Evolutionary conservation across 35 echinoderm and acorn worm genomes (phyloP).

Genomic region (Ptychodera flava): DNA sequence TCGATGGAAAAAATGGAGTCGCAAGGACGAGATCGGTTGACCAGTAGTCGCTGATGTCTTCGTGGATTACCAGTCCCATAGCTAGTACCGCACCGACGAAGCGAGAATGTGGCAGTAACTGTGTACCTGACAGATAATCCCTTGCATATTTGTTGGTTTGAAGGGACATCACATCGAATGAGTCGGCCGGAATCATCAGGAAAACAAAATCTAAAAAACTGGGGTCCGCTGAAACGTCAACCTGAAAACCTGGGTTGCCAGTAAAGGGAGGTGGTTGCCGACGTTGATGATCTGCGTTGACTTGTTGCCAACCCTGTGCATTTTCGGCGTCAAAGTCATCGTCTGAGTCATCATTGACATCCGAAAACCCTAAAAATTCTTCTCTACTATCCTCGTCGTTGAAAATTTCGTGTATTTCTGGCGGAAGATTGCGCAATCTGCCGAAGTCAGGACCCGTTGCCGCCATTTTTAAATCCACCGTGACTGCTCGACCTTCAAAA

Average conservation of each 20-base stretch:
- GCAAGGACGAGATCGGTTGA: neutral
- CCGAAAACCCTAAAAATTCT: neutral
- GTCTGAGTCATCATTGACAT: neutral
- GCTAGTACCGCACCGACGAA: neutral
- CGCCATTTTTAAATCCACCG: neutral
- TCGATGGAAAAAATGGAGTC: neutral
- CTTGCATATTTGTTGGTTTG: neutral
- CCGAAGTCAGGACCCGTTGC: no score
- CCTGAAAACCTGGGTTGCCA: neutral
- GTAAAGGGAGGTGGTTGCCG: no score
- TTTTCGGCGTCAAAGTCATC: neutral
- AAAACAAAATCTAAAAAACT: neutral
- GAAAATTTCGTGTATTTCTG: neutral
- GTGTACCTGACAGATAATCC: neutral
- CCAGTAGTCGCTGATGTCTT: constrained; percentile 14
- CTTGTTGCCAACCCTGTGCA: neutral
- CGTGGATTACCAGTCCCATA: neutral
- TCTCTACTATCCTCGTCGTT: neutral
- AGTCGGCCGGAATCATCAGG: neutral
- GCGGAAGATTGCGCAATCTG: neutral
- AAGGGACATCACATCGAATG: neutral
- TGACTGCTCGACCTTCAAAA: no score
- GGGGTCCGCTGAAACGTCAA: neutral
- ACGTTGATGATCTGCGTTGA: neutral
- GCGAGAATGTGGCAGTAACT: neutral